Base-by-base conservation (phyloP, 2,113 vertebrate species). In the Passer montanus region DNA sequence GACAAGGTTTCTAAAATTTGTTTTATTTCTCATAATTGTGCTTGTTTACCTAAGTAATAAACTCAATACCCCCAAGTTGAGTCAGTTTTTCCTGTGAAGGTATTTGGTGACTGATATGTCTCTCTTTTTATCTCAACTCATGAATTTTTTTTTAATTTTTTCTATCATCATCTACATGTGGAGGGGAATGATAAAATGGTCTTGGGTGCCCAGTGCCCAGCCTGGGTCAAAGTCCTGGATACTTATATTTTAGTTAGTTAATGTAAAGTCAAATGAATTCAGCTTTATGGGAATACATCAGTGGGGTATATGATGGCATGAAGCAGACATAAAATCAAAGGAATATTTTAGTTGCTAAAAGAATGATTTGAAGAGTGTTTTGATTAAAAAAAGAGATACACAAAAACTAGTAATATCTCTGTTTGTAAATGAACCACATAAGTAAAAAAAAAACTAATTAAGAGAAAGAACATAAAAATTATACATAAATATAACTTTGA, bases 371-470 rank as follows among this genome's bases (percentile, higher is more conserved):
- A 87, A 77, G 3, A 68, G 9, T 20, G 0, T 2, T 73, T 89
- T 15, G 59, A 19, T 24, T 46, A 55, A 49, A 47, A 50, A 41
- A 7, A 30, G 5, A 59, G 1, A 23, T 7, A 28, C 37, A 31
- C 82, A 58, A 3, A 69, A 19, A 26, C 9, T n/a, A 60, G 26
- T 19, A 37, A 18, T 5, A 66, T 16, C 6, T 35, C 2, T 70
- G 4, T 68, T 67, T 55, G 9, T 28, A 50, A 76, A 84, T 15
- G 30, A 41, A 50, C 7, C 6, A 15, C 0, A 0, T 35, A 47
- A 35, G 2, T n/a, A 35, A 74, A 66, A 35, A 60, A 33, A 56
- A 33, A 12, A 0, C 0, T n/a, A 50, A 31, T 7, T 3, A 74
- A 17, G 17, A 66, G 11, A 70, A 18, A 53, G 1, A 73, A 28